Conservation (phyloP, 2,797 vertebrate genomes). For the Peromyscus melanophrys region DNA sequence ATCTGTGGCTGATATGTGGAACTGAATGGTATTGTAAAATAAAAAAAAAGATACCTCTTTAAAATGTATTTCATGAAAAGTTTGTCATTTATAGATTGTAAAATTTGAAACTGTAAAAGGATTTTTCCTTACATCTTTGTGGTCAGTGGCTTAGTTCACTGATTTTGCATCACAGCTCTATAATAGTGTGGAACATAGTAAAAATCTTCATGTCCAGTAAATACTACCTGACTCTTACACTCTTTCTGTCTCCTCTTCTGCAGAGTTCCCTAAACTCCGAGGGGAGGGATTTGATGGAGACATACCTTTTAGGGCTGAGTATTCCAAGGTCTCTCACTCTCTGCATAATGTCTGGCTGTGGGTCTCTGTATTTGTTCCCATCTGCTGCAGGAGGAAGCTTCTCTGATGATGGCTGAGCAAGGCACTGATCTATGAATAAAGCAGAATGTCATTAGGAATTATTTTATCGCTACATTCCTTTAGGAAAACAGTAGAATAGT, state of each 20-base stretch:
- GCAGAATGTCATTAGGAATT: not conserved
- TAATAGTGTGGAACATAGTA: slow-evolving; percentile 36
- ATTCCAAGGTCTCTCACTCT: not conserved
- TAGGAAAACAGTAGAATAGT: not conserved
- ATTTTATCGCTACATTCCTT: not conserved
- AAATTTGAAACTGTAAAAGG: not conserved
- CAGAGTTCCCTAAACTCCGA: not conserved
- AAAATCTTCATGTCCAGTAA: slow-evolving; percentile 73
- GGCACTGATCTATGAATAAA: not conserved
- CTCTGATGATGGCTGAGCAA: too few relatives aligned
- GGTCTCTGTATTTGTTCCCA: not conserved
- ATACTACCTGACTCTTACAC: slow-evolving; percentile 52
- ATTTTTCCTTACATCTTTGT: not conserved
- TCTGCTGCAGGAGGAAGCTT: not conserved
- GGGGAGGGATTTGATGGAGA: not conserved
- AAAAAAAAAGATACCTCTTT: not conserved
- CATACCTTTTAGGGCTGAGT: not conserved
- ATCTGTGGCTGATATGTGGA: too few relatives aligned
- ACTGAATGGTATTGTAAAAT: too few relatives aligned
- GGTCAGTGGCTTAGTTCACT: not conserved
- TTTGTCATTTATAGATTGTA: not conserved
- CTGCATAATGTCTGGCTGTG: not conserved
- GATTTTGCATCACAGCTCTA: slow-evolving; percentile 27
- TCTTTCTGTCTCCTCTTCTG: too few relatives aligned
- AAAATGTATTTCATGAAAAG: not conserved